Base-by-base conservation (phyloP, 2,797 vertebrate species). In the Emydoidea blandingii region DNA sequence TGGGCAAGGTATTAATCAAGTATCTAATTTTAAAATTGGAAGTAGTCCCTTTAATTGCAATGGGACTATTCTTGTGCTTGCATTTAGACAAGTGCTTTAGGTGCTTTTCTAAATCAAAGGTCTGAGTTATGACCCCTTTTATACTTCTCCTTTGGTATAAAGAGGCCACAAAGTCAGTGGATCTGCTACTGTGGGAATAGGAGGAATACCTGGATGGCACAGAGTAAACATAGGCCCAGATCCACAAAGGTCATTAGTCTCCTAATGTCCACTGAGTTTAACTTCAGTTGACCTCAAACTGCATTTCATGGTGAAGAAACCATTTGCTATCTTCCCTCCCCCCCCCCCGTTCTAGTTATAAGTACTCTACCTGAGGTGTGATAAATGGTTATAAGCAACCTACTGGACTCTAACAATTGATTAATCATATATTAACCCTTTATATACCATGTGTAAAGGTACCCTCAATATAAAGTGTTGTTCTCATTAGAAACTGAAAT, bases 311-410 rank as follows among this genome's bases (percentile, higher is more conserved):
- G 18, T 68, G 9, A 72, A 72, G 65, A 72, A 72, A 23, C 65
- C 37, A 41, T 41, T 41, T 72, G n/a, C 21, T n/a, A 18, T n/a
- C 16, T n/a, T 1, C 4, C 2, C 9, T 34, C 16, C 12, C 12
- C 5, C 12, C 3, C 1, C 21, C 9, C 31, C 5, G 2, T 21
- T 72, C 7, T 31, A 78, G 44, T 16, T 47, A 31, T 47, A 76
- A 76, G 12, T 29, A 76, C 5, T 27, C 74, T 27, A 23, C 19
- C 8, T 41, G 8, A 68, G 65, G 23, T 12, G 10, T 76, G 41
- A 6, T 47, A 76, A 5, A 27, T 15, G 12, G 23, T 44, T 76
- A 76, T 47, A 44, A 76, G 12, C 41, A 76, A 44, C 21, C 11
- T 76, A 44, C n/a, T 44, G 23, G 12, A 44, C 25, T 47, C 37